phyloP scores from a whole-genome alignment of 2,888 invertebrate species.

The Heliconius charithonia region DNA sequence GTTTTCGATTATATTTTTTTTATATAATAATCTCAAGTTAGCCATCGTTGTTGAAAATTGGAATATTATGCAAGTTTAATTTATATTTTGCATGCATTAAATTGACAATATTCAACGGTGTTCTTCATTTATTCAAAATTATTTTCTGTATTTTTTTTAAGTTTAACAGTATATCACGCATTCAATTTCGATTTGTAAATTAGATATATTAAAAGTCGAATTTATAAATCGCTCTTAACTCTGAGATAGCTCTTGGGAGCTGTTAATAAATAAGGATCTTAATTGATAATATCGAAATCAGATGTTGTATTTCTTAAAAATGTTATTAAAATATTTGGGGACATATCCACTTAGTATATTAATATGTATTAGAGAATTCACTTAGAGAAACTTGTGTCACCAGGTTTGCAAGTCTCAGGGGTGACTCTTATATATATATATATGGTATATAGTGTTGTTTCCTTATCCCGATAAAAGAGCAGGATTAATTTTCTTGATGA shows the following conservation, averaged over 20 bases:
- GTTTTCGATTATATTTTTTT: conserved; percentile 36
- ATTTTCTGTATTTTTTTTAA: background rate
- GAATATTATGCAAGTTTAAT: conserved; percentile 21
- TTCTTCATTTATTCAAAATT: background rate
- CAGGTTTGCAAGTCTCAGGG: background rate
- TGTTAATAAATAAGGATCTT: too few species aligned
- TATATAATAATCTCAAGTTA: conserved; percentile 17
- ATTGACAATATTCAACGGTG: background rate
- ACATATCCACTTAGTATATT: background rate
- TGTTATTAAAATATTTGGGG: background rate
- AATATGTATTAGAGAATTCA: background rate
- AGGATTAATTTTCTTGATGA: background rate
- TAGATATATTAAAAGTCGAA: too few species aligned
- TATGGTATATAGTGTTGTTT: too few species aligned
- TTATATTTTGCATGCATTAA: background rate
- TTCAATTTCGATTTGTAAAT: too few species aligned
- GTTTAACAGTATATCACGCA: background rate
- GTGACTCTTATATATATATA: background rate
- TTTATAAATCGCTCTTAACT: too few species aligned
- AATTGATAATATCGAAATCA: too few species aligned
- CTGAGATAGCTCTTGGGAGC: too few species aligned
- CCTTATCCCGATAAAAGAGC: background rate
- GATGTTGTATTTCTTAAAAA: too few species aligned
- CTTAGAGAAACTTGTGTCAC: background rate
- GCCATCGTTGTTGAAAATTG: conserved; percentile 21